Conservation (phyloP, 2,888 invertebrate species). For the Achlya flavicornis region DNA sequence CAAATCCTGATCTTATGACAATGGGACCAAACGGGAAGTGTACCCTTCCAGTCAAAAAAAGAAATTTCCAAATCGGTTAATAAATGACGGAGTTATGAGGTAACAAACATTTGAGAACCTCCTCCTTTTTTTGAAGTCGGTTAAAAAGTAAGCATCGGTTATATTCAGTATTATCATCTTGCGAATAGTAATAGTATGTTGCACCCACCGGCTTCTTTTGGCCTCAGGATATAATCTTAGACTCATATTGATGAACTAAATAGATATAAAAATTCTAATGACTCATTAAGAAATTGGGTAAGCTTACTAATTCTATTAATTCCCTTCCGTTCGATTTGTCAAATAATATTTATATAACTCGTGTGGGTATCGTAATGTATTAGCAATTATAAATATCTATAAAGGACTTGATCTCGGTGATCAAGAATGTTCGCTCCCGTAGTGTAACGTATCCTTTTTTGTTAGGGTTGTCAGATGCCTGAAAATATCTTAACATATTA, state of each 20-base stretch:
- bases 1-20: too few species aligned
- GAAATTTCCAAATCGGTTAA: too few species aligned
- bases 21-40: too few species aligned
- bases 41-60: too few species aligned
- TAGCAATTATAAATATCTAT: neutral
- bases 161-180: neutral
- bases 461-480: neutral
- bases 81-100: too few species aligned
- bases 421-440: conserved; percentile 12
- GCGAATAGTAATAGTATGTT: neutral
- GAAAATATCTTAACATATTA: neutral
- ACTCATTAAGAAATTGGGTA: conserved; percentile 1
- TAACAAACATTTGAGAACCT: too few species aligned
- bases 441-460: neutral
- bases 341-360: neutral
- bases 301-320: neutral
- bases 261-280: conserved; percentile 2
- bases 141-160: neutral
- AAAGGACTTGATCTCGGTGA: neutral
- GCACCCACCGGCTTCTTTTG: neutral
- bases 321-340: conserved; percentile 1
- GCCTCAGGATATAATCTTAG: neutral
- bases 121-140: too few species aligned
- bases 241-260: conserved; percentile 1
- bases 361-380: neutral